A percentile compares a stretch with the other conserved stretches of the same genome.
phyloP scores from a whole-genome alignment of 2,113 vertebrate species.

The Hyla sarda region DNA sequence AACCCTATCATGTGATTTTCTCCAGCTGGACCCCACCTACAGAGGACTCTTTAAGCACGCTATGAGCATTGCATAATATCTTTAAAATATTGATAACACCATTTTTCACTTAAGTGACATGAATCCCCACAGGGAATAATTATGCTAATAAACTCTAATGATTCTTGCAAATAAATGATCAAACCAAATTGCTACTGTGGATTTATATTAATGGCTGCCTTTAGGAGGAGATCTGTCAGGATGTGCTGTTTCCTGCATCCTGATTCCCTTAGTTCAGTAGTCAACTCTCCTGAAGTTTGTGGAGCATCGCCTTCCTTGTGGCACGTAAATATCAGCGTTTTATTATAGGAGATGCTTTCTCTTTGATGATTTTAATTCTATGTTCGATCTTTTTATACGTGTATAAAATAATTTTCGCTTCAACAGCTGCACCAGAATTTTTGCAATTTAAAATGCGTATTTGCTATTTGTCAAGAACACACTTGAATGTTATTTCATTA shows the following conservation, averaged over 20 bases:
- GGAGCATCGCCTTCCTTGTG: constrained; percentile 71
- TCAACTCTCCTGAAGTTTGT: constrained; percentile 73
- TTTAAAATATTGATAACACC: constrained; percentile 84
- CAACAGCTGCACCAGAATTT: not conserved
- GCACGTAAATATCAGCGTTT: constrained; percentile 55
- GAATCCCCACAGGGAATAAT: constrained; percentile 82
- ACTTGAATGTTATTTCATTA: not conserved
- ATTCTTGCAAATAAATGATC: constrained; percentile 86
- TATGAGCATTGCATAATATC: constrained; percentile 73
- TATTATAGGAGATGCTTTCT: constrained; percentile 62
- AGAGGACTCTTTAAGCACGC: constrained; percentile 71
- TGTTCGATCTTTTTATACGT: not conserved
- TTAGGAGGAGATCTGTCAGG: constrained; percentile 80
- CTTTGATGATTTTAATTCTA: constrained; percentile 23
- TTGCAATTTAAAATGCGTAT: not conserved
- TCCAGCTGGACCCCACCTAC: constrained; percentile 81
- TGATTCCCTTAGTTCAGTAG: constrained; percentile 79
- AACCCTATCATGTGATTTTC: constrained; percentile 70
- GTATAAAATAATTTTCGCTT: not conserved
- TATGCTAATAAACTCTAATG: constrained; percentile 87
- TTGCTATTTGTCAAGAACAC: constrained; percentile 22
- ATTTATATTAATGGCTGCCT: constrained; percentile 86
- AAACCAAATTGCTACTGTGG: constrained; percentile 82
- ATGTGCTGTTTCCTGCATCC: constrained; percentile 72
- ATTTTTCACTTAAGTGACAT: constrained; percentile 82